Conservation (phyloP, 1,140 invertebrate species). For the Neotoxoptera formosana region DNA sequence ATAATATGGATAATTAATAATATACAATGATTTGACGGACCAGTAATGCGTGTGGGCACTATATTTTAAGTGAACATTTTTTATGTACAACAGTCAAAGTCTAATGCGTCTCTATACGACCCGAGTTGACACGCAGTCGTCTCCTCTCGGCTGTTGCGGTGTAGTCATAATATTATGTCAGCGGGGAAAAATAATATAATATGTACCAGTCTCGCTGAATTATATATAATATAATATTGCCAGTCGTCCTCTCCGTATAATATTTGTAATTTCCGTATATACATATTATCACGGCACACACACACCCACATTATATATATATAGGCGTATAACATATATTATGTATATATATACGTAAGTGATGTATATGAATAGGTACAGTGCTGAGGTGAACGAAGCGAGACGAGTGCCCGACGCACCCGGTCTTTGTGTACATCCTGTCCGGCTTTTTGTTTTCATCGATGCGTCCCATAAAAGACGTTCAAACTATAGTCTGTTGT, state of each 20-base stretch:
- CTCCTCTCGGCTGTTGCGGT: not conserved
- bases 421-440: slow-evolving; percentile 5
- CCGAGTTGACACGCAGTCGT: not conserved
- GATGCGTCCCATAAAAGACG: slow-evolving; percentile 1
- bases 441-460: slow-evolving; percentile 14
- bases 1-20: too few relatives aligned
- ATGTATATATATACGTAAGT: too few relatives aligned
- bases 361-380: not conserved
- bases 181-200: not conserved
- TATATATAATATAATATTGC: not conserved
- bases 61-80: too few relatives aligned
- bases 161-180: not conserved
- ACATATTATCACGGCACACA: not conserved
- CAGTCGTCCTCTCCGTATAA: not conserved
- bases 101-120: not conserved
- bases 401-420: not conserved
- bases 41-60: too few relatives aligned
- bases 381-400: not conserved
- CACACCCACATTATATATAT: not conserved
- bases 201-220: not conserved
- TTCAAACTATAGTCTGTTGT: not conserved
- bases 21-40: not conserved
- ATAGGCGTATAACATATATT: not conserved
- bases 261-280: not conserved
- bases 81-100: not conserved